Evolutionary conservation across 2,888 invertebrate species (phyloP), one percentile per base, ranked within the genome.

Genomic region (Sylvicola fuscatus): DNA sequence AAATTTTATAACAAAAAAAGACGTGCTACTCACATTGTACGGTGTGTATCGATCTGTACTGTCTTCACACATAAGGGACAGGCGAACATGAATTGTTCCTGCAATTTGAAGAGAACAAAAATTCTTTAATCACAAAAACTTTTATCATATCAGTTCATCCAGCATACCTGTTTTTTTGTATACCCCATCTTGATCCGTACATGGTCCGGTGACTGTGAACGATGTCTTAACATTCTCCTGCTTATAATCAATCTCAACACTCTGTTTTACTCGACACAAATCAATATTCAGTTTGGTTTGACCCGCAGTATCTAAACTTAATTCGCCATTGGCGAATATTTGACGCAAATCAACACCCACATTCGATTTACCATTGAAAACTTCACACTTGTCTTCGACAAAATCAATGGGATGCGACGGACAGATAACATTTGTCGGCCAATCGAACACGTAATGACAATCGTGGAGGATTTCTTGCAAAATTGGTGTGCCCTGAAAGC

Each of bases 361-460:
- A 35, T 43, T 45, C 33, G 52, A 38, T 36, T 54, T 51, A 28
- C 52, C 49, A 46, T 57, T 58, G 39, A 49, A 49, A 45, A 58
- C 50, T 44, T 52, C 50, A 39, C 58, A 58, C 13, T 46, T 50
- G 32, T 48, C 44, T 38, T 40, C 46, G 39, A 46, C 46, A 40
- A 55, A 53, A 39, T 41, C 45, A 43, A 54, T 53, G 44, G 48
- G 47, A 40, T 57, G 53, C 34, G 50, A 46, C 34, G 53, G 52
- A 41, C 58, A 59, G 44, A 59, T 52, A 37, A 57, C 50, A 41
- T 51, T 57, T 28, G 57, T 59, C n/a, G 49, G 46, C 56, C 59
- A 59, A 14, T 46, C 44, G 44, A 59, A 59, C 40, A 45, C 45
- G 43, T 54, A 58, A 42, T 52, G 46, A 42, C 58, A 59, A 38